Evolutionary conservation across 2,113 vertebrate species (phyloP).

Genomic region (Gadus macrocephalus): DNA sequence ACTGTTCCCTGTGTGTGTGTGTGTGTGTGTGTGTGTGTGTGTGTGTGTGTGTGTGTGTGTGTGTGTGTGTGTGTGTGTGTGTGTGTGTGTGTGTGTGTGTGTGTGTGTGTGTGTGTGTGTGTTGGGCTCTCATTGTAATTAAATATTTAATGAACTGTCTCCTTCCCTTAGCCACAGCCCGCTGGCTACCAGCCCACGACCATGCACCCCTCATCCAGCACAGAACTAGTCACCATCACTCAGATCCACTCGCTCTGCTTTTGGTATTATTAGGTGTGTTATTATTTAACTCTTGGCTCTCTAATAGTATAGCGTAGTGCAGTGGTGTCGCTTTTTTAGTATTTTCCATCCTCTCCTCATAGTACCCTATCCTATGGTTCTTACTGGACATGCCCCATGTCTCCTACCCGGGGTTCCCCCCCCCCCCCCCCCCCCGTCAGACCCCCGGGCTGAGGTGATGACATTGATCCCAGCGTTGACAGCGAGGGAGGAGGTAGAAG

Average conservation of each 20-base stretch:
- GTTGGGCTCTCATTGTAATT: constrained; percentile 55
- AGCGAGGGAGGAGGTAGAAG: too few species aligned
- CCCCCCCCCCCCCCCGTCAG: too few species aligned
- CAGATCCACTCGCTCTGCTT: constrained; percentile 22
- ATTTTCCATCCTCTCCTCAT: too few species aligned
- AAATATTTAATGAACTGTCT: constrained; percentile 71
- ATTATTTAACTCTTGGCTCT: too few species aligned
- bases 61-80: constrained; percentile 28
- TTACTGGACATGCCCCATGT: too few species aligned
- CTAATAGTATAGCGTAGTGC: too few species aligned
- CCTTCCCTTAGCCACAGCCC: constrained; percentile 64
- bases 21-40: neutral
- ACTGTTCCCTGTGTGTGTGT: constrained; percentile 12
- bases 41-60: constrained; percentile 7
- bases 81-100: constrained; percentile 27
- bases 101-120: constrained; percentile 20
- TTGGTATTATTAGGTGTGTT: neutral
- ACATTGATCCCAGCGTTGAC: too few species aligned
- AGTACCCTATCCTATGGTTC: too few species aligned
- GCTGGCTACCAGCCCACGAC: constrained; percentile 50
- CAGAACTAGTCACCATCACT: neutral
- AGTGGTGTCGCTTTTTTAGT: too few species aligned
- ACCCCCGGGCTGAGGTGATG: too few species aligned
- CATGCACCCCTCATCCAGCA: constrained; percentile 53
- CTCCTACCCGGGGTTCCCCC: too few species aligned